Percentiles rank a stretch among this genome's conserved stretches.
These are phyloP conservation scores for Fragum fragum DNA, from an alignment of 2,888 invertebrate genomes.

Conservation along the genomic window DNA sequence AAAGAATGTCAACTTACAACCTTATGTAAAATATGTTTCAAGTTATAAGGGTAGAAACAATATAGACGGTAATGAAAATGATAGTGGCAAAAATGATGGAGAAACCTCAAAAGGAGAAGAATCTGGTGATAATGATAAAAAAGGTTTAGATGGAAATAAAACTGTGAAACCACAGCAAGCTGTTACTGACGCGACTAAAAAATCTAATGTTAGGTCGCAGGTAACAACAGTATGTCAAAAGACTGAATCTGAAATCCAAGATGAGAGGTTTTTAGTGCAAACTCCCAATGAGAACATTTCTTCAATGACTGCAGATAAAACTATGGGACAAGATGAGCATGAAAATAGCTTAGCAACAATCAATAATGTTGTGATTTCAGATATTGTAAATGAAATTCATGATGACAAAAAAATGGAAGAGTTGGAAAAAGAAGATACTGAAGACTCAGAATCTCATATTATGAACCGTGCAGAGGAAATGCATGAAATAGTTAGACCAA, in stretches of 20 bases:
- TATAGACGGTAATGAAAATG: not conserved
- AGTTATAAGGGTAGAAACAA: too few relatives aligned
- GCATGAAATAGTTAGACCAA: conserved; percentile 5
- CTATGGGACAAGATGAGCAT: not conserved
- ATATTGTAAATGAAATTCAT: not conserved
- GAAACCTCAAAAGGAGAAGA: conserved; percentile 6
- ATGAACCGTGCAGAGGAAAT: not conserved
- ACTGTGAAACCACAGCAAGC: too few relatives aligned
- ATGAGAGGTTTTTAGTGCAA: too few relatives aligned
- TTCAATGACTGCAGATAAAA: too few relatives aligned
- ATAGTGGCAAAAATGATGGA: not conserved
- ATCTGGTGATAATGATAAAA: not conserved
- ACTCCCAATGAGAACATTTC: too few relatives aligned
- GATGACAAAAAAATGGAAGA: conserved; percentile 13
- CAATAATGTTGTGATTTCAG: not conserved
- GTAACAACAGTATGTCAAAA: too few relatives aligned
- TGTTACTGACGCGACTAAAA: too few relatives aligned
- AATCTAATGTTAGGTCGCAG: too few relatives aligned
- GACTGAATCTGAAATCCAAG: too few relatives aligned
- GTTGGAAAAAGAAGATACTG: not conserved
- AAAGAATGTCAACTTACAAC: not conserved
- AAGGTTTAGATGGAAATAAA: too few relatives aligned
- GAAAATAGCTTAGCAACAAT: not conserved
- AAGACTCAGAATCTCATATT: not conserved
- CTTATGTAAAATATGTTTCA: too few relatives aligned